These are phyloP conservation scores for Eurytemora carolleeae DNA, from an alignment of 1,140 invertebrate genomes.

Conservation along the genomic window DNA sequence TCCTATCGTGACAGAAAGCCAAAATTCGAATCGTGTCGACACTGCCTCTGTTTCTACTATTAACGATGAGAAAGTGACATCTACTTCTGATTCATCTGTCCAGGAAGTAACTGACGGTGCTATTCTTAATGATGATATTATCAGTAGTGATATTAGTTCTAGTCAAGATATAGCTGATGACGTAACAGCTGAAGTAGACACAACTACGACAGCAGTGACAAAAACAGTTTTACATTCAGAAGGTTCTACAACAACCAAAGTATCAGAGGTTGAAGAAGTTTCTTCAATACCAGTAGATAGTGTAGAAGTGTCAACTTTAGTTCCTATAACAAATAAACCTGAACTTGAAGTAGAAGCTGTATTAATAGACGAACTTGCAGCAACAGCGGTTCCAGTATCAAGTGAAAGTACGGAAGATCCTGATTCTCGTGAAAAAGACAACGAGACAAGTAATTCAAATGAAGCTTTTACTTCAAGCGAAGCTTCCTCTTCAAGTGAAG, in stretches of 20 bases:
- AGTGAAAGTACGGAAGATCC: no score
- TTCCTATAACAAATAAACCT: slow-evolving; percentile 20
- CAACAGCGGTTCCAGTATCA: slow-evolving; percentile 22
- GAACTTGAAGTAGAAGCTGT: neutral
- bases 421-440: no score
- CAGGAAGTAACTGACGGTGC: no score
- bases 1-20: no score
- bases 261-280: neutral
- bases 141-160: neutral
- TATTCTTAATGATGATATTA: neutral
- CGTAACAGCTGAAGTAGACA: neutral
- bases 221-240: slow-evolving; percentile 1
- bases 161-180: neutral
- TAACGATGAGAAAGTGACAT: no score
- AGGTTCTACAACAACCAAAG: neutral
- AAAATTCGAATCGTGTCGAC: no score
- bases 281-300: slow-evolving; percentile 13
- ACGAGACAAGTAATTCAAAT: no score
- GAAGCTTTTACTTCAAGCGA: no score
- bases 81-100: no score
- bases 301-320: slow-evolving; percentile 16
- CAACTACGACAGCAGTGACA: neutral
- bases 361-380: slow-evolving; percentile 22
- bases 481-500: no score
- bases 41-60: no score